Percentiles rank a stretch among this genome's conserved stretches.
These are phyloP conservation scores for Corbicula japonica DNA, from an alignment of 2,888 invertebrate genomes.

Conservation along the genomic window DNA sequence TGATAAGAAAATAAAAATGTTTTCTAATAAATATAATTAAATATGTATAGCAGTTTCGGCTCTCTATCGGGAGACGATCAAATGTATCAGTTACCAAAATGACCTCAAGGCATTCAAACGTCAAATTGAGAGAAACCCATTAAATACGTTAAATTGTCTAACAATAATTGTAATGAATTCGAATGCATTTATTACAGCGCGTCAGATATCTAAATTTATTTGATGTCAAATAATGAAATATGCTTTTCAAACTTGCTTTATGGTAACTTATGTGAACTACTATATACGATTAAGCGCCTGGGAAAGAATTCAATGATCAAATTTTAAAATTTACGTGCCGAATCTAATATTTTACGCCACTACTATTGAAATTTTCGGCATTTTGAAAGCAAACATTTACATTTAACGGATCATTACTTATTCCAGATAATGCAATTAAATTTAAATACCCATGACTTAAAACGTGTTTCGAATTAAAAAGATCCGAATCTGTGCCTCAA, in stretches of 20 bases:
- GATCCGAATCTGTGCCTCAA: too few species aligned
- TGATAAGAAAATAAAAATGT: conserved; percentile 13
- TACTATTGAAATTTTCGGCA: not conserved
- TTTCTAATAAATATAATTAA: conserved; percentile 9
- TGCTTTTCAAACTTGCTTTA: too few species aligned
- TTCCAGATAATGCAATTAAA: conserved; percentile 19
- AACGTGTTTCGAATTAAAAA: conserved; percentile 20
- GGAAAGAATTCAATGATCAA: too few species aligned
- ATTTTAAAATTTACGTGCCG: too few species aligned
- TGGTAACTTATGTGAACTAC: too few species aligned
- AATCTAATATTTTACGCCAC: too few species aligned
- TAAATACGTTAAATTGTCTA: not conserved
- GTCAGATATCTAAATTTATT: conserved; percentile 14
- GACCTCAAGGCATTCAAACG: conserved; percentile 26
- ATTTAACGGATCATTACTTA: conserved; percentile 23
- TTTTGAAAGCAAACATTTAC: conserved; percentile 22
- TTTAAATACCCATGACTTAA: conserved; percentile 16
- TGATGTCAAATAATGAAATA: too few species aligned
- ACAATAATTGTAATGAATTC: conserved; percentile 9
- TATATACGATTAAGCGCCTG: too few species aligned
- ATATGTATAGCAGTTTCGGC: conserved; percentile 5
- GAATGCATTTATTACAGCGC: conserved; percentile 5
- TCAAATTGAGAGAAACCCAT: not conserved
- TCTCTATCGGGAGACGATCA: conserved; percentile 14
- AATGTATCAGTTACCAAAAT: conserved; percentile 6